Percentiles rank a stretch among this genome's conserved stretches.
phyloP scores from a whole-genome alignment of 2,888 invertebrate species.

The Synanthedon myopaeformis region DNA sequence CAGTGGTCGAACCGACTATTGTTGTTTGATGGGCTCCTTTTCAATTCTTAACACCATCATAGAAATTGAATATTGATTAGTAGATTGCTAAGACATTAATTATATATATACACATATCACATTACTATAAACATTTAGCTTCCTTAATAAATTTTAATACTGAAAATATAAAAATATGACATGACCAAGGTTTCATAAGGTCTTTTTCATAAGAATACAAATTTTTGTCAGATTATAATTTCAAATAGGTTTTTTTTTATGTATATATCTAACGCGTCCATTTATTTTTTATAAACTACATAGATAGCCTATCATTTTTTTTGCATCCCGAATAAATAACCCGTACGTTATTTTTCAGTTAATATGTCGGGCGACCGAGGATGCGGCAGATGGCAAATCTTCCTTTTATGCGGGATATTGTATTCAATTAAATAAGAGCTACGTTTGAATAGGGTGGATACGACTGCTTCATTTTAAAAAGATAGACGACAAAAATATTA shows the following conservation, averaged over 20 bases:
- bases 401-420: slow-evolving; percentile 53
- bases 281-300: no score
- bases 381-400: slow-evolving; percentile 58
- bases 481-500: not conserved
- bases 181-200: no score
- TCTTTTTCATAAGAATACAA: no score
- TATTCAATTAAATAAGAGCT: slow-evolving; percentile 48
- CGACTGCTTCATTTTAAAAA: slow-evolving; percentile 1
- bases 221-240: no score
- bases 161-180: no score
- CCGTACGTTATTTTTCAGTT: not conserved
- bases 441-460: slow-evolving; percentile 27
- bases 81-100: not conserved
- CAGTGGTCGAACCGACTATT: slow-evolving; percentile 20
- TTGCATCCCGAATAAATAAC: not conserved
- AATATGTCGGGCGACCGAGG: not conserved
- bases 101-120: no score
- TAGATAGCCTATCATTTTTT: no score
- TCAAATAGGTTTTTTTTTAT: no score
- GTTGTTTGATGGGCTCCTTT: slow-evolving; percentile 18
- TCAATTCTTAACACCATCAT: slow-evolving; percentile 19
- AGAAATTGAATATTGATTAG: slow-evolving; percentile 13
- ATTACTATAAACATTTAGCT: no score
- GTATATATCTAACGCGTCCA: no score
- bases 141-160: no score